A percentile compares a stretch with the other conserved stretches of the same genome.
Conservation (phyloP, 2,113 vertebrate species). For the Rattus rattus region DNA sequence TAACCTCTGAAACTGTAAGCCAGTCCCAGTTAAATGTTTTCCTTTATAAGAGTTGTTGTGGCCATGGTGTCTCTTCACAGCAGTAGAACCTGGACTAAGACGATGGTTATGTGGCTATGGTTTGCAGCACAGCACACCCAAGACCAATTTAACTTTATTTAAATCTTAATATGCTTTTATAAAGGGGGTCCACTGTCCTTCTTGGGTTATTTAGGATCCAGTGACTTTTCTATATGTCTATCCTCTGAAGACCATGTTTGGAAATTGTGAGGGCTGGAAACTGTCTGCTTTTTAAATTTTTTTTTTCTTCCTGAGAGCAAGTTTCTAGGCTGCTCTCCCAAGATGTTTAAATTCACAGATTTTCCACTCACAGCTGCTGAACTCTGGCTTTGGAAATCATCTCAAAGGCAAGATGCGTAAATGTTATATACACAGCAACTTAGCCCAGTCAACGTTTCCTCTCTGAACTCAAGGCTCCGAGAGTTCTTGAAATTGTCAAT, state of each 20-base stretch:
- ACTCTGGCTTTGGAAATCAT: constrained; percentile 65
- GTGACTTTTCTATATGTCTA: background rate
- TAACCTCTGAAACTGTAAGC: too few relatives aligned
- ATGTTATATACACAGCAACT: constrained; percentile 58
- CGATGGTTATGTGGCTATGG: background rate
- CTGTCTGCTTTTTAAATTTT: background rate
- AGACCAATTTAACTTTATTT: background rate
- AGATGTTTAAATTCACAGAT: constrained; percentile 69
- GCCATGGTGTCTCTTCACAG: too few relatives aligned
- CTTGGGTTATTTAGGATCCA: background rate
- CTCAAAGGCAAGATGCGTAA: constrained; percentile 55
- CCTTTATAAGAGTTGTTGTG: too few relatives aligned
- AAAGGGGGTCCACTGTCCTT: background rate
- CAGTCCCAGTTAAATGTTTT: too few relatives aligned
- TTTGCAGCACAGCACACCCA: background rate
- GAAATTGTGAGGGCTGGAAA: background rate
- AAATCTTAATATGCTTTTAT: background rate
- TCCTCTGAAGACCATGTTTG: background rate
- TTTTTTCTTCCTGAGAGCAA: constrained; percentile 22
- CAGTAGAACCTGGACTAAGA: too few relatives aligned
- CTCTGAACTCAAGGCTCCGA: constrained; percentile 15
- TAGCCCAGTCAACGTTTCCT: constrained; percentile 58
- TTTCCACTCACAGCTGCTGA: constrained; percentile 68
- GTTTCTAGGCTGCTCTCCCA: constrained; percentile 55
- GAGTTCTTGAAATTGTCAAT: constrained; percentile 55